These are phyloP conservation scores for Prionchulus punctatus DNA, from an alignment of 2,888 invertebrate genomes.

Conservation along the genomic window DNA sequence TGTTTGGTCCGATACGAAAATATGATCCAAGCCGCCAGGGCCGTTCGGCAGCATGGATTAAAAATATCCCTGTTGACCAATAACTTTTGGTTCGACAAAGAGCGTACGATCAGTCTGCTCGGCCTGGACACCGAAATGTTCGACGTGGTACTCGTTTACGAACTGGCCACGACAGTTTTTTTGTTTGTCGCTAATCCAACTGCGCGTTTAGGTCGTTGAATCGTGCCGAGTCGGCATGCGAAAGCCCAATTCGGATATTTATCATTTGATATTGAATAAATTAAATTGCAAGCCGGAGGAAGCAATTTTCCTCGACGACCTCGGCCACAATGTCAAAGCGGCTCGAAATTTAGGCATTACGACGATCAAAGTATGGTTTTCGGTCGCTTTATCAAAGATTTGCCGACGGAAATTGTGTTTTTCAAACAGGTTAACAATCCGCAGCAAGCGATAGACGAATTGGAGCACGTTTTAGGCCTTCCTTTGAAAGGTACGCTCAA, in stretches of 20 bases:
- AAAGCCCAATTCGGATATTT: constrained; percentile 36
- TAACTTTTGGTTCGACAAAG: constrained; percentile 30
- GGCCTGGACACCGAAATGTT: constrained; percentile 26
- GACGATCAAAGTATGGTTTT: constrained; percentile 32
- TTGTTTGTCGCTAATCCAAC: not conserved
- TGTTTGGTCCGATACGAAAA: constrained; percentile 9
- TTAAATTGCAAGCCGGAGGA: constrained; percentile 26
- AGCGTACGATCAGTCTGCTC: constrained; percentile 18
- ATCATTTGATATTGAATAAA: constrained; percentile 26
- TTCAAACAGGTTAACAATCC: constrained; percentile 10
- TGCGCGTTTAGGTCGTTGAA: constrained; percentile 30
- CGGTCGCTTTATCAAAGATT: not conserved
- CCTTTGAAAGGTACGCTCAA: constrained; percentile 12
- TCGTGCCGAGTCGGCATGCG: constrained; percentile 34
- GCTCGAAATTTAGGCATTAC: constrained; percentile 33
- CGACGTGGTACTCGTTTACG: constrained; percentile 27
- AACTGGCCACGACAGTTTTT: not conserved
- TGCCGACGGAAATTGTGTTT: constrained; percentile 10
- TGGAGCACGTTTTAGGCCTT: constrained; percentile 13
- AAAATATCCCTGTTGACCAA: constrained; percentile 38
- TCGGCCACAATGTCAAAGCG: constrained; percentile 35
- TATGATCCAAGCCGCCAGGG: constrained; percentile 30
- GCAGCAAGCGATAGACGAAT: constrained; percentile 12
- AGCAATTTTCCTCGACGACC: constrained; percentile 36
- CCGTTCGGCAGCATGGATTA: constrained; percentile 33